Evolutionary conservation across 30 jellyfish, hydroid and myxozoan species (phyloP).

Genomic region (Haliclystus octoradiatus): DNA sequence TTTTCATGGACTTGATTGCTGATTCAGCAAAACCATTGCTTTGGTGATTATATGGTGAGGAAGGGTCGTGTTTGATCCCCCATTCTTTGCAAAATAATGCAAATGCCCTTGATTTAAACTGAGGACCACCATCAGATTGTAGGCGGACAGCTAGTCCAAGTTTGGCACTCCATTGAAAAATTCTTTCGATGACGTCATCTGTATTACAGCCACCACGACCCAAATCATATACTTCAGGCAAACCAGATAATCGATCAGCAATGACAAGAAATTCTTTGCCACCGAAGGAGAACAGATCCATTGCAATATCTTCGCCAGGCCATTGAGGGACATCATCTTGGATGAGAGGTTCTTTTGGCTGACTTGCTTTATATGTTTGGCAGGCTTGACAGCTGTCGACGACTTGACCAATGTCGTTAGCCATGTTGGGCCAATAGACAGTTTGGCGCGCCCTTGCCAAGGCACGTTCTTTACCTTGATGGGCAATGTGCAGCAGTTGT

Average conservation of each 20-base stretch:
- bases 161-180: constrained; percentile 2
- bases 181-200: not conserved
- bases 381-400: not conserved
- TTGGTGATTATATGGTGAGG: constrained; percentile 1
- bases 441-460: not conserved
- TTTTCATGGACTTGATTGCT: no score
- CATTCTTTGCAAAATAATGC: constrained; percentile 8
- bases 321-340: constrained; percentile 1
- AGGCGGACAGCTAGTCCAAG: constrained; percentile 33
- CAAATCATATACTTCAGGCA: constrained; percentile 11
- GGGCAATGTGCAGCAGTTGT: not conserved
- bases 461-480: not conserved
- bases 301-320: constrained; percentile 13
- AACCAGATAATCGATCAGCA: constrained; percentile 8
- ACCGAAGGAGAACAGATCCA: constrained; percentile 20
- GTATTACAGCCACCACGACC: not conserved
- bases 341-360: constrained; percentile 10
- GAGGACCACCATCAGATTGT: constrained; percentile 16
- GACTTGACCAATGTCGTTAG: not conserved
- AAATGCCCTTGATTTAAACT: constrained; percentile 1
- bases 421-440: not conserved
- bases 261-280: constrained; percentile 7
- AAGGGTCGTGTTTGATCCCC: constrained; percentile 8
- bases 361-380: not conserved
- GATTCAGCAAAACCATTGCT: constrained; percentile 21